Base-by-base conservation (phyloP, 2,797 vertebrate genomes). In the Parambassis ranga region DNA sequence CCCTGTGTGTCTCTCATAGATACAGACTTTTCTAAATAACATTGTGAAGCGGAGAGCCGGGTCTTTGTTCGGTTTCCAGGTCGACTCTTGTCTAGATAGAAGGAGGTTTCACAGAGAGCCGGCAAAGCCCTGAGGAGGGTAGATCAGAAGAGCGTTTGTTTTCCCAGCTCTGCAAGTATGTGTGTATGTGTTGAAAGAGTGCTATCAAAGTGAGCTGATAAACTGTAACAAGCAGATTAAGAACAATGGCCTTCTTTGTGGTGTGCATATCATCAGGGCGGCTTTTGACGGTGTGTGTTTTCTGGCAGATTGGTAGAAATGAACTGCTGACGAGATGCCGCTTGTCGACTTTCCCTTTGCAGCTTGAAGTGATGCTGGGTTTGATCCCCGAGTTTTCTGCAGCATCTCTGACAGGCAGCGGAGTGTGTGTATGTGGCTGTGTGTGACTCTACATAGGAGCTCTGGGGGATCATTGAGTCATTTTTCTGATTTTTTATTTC, bases 51-150 rank as follows among this genome's bases (percentile, higher is more conserved):
- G 36, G 70, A 49, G 63, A 63, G 50, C 42, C 7, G 26, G 42
- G 39, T 13, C 72, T 88, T 84, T 86, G 82, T 85, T 87, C 57
- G 1, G 7, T 59, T 78, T 84, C 80, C 75, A 85, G 85, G 75
- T 85, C 59, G 69, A 69, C 80, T 81, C 53, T 70, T 65, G 73
- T 87, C 71, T 69, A 44, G 74, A 83, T 86, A 59, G 81, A 84
- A 14, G 27, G 63, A 64, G 66, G 55, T 72, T 87, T 79, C 77
- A 67, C 51, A 53, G 75, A 63, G 49, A 74, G 77, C 48, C 51
- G 53, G 32, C 72, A 70, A 77, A 78, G 74, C 79, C 82, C 76
- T 0, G 67, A 79, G 66, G 73, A 87, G 63, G 43, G 27, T 53
- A 71, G 69, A 81, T 82, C 77, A 77, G 55, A 77, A 11, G 39